These are phyloP conservation scores for Drosophila trapezifrons DNA, from an alignment of 1,140 invertebrate genomes.

Conservation along the genomic window DNA sequence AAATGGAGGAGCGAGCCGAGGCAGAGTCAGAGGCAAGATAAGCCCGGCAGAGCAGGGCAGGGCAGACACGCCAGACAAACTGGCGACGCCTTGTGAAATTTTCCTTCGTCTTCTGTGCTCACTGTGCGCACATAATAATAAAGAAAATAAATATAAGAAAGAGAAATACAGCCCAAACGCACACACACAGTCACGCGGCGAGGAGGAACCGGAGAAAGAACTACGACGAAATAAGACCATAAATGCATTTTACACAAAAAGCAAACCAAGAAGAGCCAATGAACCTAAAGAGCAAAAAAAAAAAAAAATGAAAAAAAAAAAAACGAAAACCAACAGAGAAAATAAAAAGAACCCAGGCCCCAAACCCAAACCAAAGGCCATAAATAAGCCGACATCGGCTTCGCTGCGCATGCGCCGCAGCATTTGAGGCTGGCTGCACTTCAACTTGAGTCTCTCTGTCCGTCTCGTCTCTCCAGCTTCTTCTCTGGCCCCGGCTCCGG, in stretches of 20 bases:
- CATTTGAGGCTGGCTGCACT: slow-evolving; percentile 66
- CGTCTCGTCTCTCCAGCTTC: slow-evolving; percentile 20
- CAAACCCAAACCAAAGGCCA: slow-evolving; percentile 71
- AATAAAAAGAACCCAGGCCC: slow-evolving; percentile 22
- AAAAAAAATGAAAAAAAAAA: slow-evolving; percentile 5
- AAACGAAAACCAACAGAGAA: slow-evolving; percentile 23
- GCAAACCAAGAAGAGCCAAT: slow-evolving; percentile 69
- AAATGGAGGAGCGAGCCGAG: slow-evolving; percentile 9
- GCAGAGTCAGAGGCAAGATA: slow-evolving; percentile 24
- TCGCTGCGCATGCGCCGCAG: slow-evolving; percentile 75
- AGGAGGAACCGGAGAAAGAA: slow-evolving; percentile 16
- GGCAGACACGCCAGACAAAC: slow-evolving; percentile 73
- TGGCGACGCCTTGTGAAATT: slow-evolving; percentile 82
- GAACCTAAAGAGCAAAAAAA: slow-evolving; percentile 70
- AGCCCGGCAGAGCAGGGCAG: slow-evolving; percentile 3
- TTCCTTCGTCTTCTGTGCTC: slow-evolving; percentile 61
- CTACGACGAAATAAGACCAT: slow-evolving; percentile 63
- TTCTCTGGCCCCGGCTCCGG: not conserved
- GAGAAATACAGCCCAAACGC: slow-evolving; percentile 27
- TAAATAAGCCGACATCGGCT: slow-evolving; percentile 67
- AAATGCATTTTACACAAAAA: slow-evolving; percentile 77
- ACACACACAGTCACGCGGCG: slow-evolving; percentile 12
- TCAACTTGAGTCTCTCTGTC: slow-evolving; percentile 66
- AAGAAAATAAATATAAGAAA: slow-evolving; percentile 74
- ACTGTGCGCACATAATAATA: slow-evolving; percentile 73